phyloP scores from a whole-genome alignment of 2,797 vertebrate species.

The Chiloscyllium punctatum region DNA sequence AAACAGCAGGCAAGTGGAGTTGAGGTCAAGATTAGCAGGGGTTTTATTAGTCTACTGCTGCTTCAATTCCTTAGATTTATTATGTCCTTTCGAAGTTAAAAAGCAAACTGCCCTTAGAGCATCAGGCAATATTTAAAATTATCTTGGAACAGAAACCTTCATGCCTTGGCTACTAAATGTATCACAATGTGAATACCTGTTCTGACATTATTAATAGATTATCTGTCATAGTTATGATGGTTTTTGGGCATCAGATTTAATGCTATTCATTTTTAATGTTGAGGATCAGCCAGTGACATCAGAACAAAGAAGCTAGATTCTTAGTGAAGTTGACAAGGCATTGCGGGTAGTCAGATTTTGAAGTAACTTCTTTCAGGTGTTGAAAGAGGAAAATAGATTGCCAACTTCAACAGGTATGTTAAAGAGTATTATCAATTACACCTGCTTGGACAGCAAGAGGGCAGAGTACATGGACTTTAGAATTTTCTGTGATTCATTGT shows the following conservation, averaged over 20 bases:
- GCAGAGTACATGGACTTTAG: not conserved
- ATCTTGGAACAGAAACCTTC: not conserved
- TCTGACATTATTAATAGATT: not conserved
- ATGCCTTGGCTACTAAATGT: not conserved
- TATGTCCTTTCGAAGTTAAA: not conserved
- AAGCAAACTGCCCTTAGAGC: not conserved
- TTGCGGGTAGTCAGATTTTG: not conserved
- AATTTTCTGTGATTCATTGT: not conserved
- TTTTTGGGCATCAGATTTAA: not conserved
- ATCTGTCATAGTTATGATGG: not conserved
- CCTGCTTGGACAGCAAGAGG: not conserved
- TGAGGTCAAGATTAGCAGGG: not conserved
- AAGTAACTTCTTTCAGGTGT: not conserved
- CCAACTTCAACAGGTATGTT: not conserved
- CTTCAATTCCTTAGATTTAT: not conserved
- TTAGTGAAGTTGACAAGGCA: not conserved
- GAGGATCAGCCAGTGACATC: not conserved
- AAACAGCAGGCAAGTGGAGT: not conserved
- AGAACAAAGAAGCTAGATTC: not conserved
- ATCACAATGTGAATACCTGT: not conserved
- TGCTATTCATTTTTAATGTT: not conserved
- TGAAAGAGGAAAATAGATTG: not conserved
- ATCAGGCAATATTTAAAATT: not conserved
- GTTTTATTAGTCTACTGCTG: no score
- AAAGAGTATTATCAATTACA: not conserved